Base-by-base conservation (phyloP, 2,888 invertebrate genomes). In the Anaspis maculata region DNA sequence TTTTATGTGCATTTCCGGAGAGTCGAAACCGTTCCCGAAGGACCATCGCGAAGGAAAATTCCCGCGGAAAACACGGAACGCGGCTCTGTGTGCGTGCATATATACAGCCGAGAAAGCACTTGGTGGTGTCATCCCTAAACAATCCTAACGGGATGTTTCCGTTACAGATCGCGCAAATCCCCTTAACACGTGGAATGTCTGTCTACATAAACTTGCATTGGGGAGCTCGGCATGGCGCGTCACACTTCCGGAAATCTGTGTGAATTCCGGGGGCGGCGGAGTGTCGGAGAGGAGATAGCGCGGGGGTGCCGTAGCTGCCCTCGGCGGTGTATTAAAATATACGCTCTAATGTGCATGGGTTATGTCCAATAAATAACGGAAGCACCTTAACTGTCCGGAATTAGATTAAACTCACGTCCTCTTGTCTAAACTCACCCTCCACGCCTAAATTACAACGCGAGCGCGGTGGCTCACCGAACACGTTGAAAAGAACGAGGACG, bases 121-220 rank as follows among this genome's bases (percentile, higher is more conserved):
- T n/a, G n/a, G n/a, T 9, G 9, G 9, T 9, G 19, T 29, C 30
- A 22, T 32, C 30, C 26, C 30, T 32, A 41, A 45, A 45, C 44
- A 45, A 36, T 45, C 35, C 42, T 41, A 45, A 41, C 43, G 30
- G 27, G 34, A 34, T 36, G 40, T 40, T 32, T 30, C 40, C 39
- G 44, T 46, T 44, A 45, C 49, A 46, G 34, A 45, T 49, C 49
- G 41, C 44, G 43, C 46, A 51, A 50, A 51, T 51, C 49, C 46
- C 41, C 41, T 45, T 34, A 52, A 53, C 49, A 50, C 45, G 40
- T 50, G 50, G 48, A 47, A 38, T 44, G 39, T 41, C 44, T 42
- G 42, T 42, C 43, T 45, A 34, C 42, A 39, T 45, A 41, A 46
- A 43, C 36, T 25, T 39, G 32, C 42, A 41, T 39, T 39, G 30